Percentiles rank a stretch among this genome's conserved stretches.
Conservation (phyloP, 2,888 invertebrate genomes). For the Alitta virens region DNA sequence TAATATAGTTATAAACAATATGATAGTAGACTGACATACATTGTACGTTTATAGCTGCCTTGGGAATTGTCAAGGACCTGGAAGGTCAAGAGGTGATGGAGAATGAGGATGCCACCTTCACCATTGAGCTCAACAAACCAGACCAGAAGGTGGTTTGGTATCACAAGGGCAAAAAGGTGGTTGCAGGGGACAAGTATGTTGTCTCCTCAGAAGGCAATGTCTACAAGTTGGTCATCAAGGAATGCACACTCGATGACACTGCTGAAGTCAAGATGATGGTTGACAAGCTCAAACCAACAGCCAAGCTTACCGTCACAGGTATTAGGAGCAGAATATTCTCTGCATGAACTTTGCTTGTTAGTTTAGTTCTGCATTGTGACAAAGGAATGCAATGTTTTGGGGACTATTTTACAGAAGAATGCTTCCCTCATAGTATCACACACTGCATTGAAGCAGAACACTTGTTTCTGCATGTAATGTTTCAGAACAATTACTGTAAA, state of each 20-base stretch:
- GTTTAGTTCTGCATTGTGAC: too few species aligned
- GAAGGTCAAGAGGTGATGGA: slow-evolving; percentile 28
- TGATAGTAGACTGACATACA: too few species aligned
- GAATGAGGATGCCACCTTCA: slow-evolving; percentile 37
- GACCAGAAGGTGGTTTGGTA: slow-evolving; percentile 77
- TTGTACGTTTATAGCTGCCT: too few species aligned
- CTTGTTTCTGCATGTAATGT: too few species aligned
- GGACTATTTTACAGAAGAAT: too few species aligned
- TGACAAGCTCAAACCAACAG: slow-evolving; percentile 70
- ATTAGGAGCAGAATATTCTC: too few species aligned
- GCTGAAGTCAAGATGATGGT: slow-evolving; percentile 78
- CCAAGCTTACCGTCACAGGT: slow-evolving; percentile 75
- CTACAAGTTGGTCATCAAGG: slow-evolving; percentile 41
- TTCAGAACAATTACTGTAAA: too few species aligned
- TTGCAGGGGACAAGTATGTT: slow-evolving; percentile 56
- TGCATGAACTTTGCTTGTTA: too few species aligned
- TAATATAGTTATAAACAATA: too few species aligned
- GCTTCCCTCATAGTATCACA: too few species aligned
- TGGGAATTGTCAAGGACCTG: slow-evolving; percentile 30
- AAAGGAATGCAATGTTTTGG: too few species aligned
- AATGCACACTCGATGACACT: slow-evolving; percentile 64
- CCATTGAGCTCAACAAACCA: slow-evolving; percentile 76
- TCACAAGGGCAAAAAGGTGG: slow-evolving; percentile 83
- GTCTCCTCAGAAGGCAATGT: slow-evolving; percentile 42
- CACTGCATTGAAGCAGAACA: too few species aligned